phyloP scores from a whole-genome alignment of 2,113 vertebrate species.

The Rissa tridactyla region DNA sequence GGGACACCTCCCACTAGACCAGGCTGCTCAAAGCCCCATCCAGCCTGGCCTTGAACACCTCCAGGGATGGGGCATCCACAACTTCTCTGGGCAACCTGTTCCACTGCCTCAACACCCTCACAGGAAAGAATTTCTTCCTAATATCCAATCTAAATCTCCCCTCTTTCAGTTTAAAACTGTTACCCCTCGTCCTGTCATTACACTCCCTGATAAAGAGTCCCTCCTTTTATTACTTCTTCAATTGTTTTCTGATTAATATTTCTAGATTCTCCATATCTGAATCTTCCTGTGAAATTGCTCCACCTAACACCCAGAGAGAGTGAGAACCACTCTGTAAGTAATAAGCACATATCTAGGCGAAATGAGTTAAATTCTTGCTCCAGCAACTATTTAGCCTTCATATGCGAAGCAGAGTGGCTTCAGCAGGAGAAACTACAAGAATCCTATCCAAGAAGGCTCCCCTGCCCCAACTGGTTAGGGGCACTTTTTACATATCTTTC shows the following conservation, averaged over 20 bases:
- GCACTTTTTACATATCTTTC: not conserved
- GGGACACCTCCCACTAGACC: too few relatives aligned
- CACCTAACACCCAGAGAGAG: not conserved
- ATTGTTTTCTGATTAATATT: not conserved
- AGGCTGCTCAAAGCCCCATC: too few relatives aligned
- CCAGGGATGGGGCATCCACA: too few relatives aligned
- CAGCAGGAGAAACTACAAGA: not conserved
- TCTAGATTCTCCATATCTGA: not conserved
- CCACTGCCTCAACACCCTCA: too few relatives aligned
- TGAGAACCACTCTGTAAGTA: not conserved
- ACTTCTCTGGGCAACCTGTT: too few relatives aligned
- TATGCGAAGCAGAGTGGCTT: not conserved
- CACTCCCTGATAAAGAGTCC: too few relatives aligned
- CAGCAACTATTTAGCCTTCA: not conserved
- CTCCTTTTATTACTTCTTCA: not conserved
- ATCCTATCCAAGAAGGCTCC: not conserved
- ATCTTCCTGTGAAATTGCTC: not conserved
- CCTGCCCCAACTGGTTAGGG: not conserved
- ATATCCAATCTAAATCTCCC: too few relatives aligned
- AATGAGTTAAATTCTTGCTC: not conserved
- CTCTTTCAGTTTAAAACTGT: too few relatives aligned
- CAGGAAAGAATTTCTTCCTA: too few relatives aligned
- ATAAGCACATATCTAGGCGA: not conserved
- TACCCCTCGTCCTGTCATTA: too few relatives aligned
- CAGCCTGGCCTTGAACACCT: too few relatives aligned